Percentiles rank a stretch among this genome's conserved stretches.
phyloP scores from a whole-genome alignment of 2,113 vertebrate species.

The Arizona elegans region DNA sequence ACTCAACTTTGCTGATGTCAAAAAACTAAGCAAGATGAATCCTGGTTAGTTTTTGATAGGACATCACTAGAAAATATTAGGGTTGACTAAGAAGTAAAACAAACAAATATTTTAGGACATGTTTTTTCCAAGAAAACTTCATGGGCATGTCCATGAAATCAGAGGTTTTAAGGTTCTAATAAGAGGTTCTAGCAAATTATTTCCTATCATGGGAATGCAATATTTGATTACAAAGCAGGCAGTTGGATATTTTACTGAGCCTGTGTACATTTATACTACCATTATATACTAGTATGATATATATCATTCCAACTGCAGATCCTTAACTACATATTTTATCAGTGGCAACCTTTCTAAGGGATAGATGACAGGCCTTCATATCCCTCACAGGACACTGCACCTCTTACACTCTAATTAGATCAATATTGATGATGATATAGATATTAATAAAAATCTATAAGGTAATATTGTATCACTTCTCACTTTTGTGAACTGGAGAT shows the following conservation, averaged over 20 bases:
- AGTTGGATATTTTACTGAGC: background rate
- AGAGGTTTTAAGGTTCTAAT: background rate
- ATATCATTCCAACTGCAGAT: background rate
- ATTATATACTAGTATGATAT: background rate
- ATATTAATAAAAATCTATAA: background rate
- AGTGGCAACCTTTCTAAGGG: background rate
- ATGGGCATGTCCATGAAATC: background rate
- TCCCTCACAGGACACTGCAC: too few relatives aligned
- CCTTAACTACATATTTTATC: background rate
- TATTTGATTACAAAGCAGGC: background rate
- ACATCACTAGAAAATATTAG: background rate
- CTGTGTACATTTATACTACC: background rate
- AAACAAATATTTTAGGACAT: background rate
- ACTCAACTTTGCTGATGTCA: background rate
- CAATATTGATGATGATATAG: background rate
- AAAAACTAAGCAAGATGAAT: background rate
- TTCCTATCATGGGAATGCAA: background rate
- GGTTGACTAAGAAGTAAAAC: background rate
- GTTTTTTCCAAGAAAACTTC: background rate
- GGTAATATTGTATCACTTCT: background rate
- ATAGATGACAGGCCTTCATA: too few relatives aligned
- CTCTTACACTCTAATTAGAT: background rate
- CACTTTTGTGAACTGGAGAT: background rate
- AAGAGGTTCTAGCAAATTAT: background rate
- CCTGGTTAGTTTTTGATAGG: background rate